Percentiles rank a stretch among this genome's conserved stretches.
Evolutionary conservation across 1,140 invertebrate species (phyloP).

Genomic region (Drosophila neocordata): DNA sequence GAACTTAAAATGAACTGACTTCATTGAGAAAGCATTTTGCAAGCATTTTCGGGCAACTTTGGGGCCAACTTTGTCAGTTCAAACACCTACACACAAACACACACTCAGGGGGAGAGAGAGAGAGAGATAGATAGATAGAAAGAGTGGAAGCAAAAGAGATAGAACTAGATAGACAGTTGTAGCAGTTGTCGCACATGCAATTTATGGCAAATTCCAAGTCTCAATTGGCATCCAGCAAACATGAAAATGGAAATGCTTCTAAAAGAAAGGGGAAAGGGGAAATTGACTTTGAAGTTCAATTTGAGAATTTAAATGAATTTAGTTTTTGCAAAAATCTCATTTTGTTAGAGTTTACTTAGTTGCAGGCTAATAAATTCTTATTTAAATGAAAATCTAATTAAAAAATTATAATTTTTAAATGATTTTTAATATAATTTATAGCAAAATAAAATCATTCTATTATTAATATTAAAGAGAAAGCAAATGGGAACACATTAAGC

Average conservation of each 20-base stretch:
- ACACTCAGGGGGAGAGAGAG: not conserved
- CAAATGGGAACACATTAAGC: too few species aligned
- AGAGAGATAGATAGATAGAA: constrained; percentile 5
- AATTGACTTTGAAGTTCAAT: constrained; percentile 11
- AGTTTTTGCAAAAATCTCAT: not conserved
- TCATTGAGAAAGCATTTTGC: constrained; percentile 55
- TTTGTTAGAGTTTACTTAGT: not conserved
- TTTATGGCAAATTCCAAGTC: constrained; percentile 77
- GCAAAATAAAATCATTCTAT: too few species aligned
- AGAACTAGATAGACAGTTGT: constrained; percentile 40
- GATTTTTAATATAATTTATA: too few species aligned
- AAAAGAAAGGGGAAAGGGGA: not conserved
- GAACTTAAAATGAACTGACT: constrained; percentile 77
- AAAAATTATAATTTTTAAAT: too few species aligned
- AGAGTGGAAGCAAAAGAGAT: constrained; percentile 15
- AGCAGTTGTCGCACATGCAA: constrained; percentile 74
- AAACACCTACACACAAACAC: constrained; percentile 32
- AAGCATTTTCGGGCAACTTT: constrained; percentile 20
- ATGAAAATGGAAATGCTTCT: constrained; percentile 52
- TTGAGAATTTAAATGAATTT: constrained; percentile 2
- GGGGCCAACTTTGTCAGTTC: constrained; percentile 17
- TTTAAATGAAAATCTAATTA: too few species aligned
- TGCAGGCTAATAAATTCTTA: too few species aligned
- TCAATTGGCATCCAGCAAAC: constrained; percentile 57
- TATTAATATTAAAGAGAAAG: constrained; percentile 27